These are phyloP conservation scores for Leucoraja erinaceus DNA, from an alignment of 2,113 vertebrate species.

Conservation along the genomic window DNA sequence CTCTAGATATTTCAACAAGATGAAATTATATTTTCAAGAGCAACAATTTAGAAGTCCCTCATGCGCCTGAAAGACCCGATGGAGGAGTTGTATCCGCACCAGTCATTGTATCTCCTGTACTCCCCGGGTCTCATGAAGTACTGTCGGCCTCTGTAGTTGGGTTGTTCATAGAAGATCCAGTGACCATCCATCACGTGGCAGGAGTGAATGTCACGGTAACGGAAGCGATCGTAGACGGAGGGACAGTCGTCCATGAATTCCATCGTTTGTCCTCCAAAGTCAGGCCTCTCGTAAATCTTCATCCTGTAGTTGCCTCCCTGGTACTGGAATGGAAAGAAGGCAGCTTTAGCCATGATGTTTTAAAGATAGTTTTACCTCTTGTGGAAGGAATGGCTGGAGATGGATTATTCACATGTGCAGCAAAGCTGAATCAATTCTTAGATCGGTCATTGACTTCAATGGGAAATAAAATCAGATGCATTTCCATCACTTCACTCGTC, in stretches of 20 bases:
- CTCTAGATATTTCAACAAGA: neutral
- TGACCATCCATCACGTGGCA: conserved; percentile 11
- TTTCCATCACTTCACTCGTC: no score
- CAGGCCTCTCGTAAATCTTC: conserved; percentile 17
- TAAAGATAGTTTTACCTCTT: no score
- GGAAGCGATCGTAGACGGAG: conserved; percentile 7
- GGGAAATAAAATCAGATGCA: no score
- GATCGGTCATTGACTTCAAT: no score
- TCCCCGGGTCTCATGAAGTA: conserved; percentile 25
- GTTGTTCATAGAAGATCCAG: conserved; percentile 10
- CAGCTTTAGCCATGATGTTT: no score
- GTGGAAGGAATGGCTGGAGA: no score
- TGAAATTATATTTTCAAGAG: neutral
- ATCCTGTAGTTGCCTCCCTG: neutral
- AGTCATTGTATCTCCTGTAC: conserved; percentile 19
- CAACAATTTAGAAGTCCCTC: neutral
- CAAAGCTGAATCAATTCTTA: no score
- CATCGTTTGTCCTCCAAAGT: conserved; percentile 26
- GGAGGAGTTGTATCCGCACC: neutral
- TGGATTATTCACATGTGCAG: no score
- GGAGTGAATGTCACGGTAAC: conserved; percentile 7
- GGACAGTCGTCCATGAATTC: conserved; percentile 5
- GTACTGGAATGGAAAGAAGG: neutral
- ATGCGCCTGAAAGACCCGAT: neutral
- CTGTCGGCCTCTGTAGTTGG: conserved; percentile 17